Conservation (phyloP, 2,888 invertebrate species). For the Cephonodes hylas region DNA sequence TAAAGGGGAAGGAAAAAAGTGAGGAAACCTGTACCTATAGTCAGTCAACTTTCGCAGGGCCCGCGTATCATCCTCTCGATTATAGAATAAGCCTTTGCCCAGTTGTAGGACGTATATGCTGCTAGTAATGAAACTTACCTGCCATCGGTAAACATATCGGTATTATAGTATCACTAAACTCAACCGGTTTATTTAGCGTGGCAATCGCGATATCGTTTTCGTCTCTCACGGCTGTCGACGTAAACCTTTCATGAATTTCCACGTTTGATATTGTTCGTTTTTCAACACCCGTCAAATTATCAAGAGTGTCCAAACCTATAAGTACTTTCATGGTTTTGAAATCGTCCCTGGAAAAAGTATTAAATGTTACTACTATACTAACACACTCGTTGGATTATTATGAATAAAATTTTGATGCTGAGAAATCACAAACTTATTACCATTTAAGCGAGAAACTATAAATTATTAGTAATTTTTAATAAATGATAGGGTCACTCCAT, state of each 20-base stretch:
- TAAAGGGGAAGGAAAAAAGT: too few relatives aligned
- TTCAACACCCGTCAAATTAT: conserved; percentile 53
- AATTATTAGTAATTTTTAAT: too few relatives aligned
- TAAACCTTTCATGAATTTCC: conserved; percentile 74
- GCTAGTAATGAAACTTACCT: conserved; percentile 44
- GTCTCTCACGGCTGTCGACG: conserved; percentile 74
- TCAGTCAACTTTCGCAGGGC: too few relatives aligned
- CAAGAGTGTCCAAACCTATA: conserved; percentile 72
- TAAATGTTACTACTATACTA: not conserved
- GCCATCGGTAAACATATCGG: conserved; percentile 79
- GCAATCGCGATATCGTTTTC: conserved; percentile 82
- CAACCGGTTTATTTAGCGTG: conserved; percentile 62
- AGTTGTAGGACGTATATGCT: not conserved
- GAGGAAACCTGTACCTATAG: too few relatives aligned
- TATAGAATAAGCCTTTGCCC: not conserved
- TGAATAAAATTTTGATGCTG: too few relatives aligned
- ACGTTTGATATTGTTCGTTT: conserved; percentile 55
- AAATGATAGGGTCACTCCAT: too few relatives aligned
- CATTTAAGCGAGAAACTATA: too few relatives aligned
- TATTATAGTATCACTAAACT: conserved; percentile 62
- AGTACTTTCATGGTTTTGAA: conserved; percentile 55
- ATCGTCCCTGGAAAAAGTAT: conserved; percentile 53
- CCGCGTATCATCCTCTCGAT: too few relatives aligned
- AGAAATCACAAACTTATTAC: too few relatives aligned
- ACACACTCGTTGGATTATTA: too few relatives aligned